Evolutionary conservation across 2,113 vertebrate genomes (phyloP).

Genomic region (Emydocephalus ijimae): DNA sequence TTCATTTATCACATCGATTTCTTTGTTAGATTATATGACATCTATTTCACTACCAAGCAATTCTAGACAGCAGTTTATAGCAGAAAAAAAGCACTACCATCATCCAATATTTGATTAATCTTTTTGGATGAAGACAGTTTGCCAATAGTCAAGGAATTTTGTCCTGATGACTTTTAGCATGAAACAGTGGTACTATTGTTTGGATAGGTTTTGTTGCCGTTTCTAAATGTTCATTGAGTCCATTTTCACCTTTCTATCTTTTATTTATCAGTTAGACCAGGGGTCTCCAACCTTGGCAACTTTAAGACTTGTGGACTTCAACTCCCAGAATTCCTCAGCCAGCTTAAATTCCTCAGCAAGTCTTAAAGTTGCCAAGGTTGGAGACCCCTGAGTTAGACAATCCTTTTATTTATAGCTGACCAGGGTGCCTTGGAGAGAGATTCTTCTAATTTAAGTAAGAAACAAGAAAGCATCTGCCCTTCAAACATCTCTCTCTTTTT

Average conservation of each 20-base stretch:
- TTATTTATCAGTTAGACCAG: neutral
- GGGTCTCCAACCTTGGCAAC: too few relatives aligned
- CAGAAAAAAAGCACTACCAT: too few relatives aligned
- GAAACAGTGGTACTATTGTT: neutral
- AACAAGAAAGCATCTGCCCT: neutral
- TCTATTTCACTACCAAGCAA: too few relatives aligned
- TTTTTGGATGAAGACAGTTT: neutral
- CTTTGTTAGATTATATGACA: too few relatives aligned
- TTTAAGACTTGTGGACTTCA: too few relatives aligned
- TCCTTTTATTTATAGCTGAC: neutral
- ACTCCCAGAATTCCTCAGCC: too few relatives aligned
- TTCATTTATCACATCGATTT: too few relatives aligned
- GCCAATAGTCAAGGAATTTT: neutral
- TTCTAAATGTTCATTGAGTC: neutral
- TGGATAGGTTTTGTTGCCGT: neutral
- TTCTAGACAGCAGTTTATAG: too few relatives aligned
- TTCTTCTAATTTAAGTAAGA: neutral
- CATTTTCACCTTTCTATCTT: too few relatives aligned
- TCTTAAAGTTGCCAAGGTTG: too few relatives aligned
- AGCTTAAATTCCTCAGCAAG: too few relatives aligned
- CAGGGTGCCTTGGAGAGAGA: neutral
- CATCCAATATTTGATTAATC: neutral
- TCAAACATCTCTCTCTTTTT: neutral
- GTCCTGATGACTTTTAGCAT: neutral
- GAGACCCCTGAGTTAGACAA: neutral